Base-by-base conservation (phyloP, 2,888 invertebrate genomes). In the Ophion ventricosus region DNA sequence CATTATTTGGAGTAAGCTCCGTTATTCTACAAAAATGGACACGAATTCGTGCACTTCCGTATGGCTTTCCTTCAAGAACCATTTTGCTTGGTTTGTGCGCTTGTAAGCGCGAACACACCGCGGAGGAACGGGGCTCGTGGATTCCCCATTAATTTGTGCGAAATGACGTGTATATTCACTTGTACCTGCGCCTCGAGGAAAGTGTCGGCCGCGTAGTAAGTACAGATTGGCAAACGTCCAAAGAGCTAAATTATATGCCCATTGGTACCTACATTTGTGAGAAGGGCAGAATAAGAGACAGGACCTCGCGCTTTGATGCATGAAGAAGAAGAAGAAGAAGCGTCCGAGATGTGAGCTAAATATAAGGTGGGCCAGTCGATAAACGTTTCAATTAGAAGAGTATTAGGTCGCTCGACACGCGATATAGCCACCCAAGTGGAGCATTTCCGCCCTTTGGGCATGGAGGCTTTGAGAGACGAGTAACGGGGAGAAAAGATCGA, bases 301-400 rank as follows among this genome's bases (percentile, higher is more conserved):
- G n/a, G 11, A 40, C n/a, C n/a, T 49, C 7, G 57, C 43, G 57
- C 56, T 73, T 25, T 49, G 82, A 75, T 72, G 72, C 75, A 35
- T 49, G 64, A 70, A 49, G 49, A 49, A 49, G 49, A 49, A 14
- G 11, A 49, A 49, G 49, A 49, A 17, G 49, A 2, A 63, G 64
- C 64, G 70, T 7, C 49, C 49, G 69, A 67, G 75, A 72, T 72
- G 76, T 49, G 80, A 73, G 83, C 35, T 84, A 84, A 84, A 80
- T 80, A 84, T 80, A 77, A 63, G 80, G 73, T 74, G 35, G 25
- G 70, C 75, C 77, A 64, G 77, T 29, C 61, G 80, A 84, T 84
- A 81, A 84, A 84, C 84, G 78, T 84, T 84, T 84, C 84, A 84
- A 84, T 84, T 81, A 77, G 77, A 81, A 78, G 78, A 63, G 70